Evolutionary conservation across 2,113 vertebrate species (phyloP).

Genomic region (rabbit (Oryctolagus cuniculus)): DNA sequence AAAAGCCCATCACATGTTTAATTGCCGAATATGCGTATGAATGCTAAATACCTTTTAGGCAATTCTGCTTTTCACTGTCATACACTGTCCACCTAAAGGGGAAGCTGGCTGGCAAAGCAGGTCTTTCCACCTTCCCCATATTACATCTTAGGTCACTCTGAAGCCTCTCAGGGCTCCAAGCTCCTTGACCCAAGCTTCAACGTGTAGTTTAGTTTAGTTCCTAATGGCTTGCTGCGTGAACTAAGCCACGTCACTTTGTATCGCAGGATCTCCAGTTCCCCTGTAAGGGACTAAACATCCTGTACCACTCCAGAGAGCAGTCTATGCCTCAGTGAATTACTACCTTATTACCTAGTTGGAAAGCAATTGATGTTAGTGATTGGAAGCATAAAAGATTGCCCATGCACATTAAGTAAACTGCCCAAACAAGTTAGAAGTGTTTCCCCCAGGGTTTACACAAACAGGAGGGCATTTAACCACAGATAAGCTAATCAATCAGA

Average conservation of each 20-base stretch:
- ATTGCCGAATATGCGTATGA: conserved; percentile 55
- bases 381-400: conserved; percentile 65
- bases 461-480: conserved; percentile 38
- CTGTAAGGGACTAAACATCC: conserved; percentile 25
- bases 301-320: conserved; percentile 40
- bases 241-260: conserved; percentile 35
- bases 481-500: conserved; percentile 58
- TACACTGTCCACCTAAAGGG: conserved; percentile 32
- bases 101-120: not conserved
- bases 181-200: conserved; percentile 12
- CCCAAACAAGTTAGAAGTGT: conserved; percentile 32
- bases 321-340: conserved; percentile 63
- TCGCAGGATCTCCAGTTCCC: conserved; percentile 46
- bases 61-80: conserved; percentile 21
- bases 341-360: conserved; percentile 54
- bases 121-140: too few species aligned
- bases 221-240: conserved; percentile 33
- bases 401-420: conserved; percentile 68
- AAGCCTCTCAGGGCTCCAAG: conserved; percentile 31
- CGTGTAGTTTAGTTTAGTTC: conserved; percentile 18
- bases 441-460: conserved; percentile 37
- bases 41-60: conserved; percentile 50
- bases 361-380: conserved; percentile 64
- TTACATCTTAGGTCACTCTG: not conserved
- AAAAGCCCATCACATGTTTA: conserved; percentile 31